phyloP scores from a whole-genome alignment of 1,140 invertebrate species.

The Tetranychus urticae region DNA sequence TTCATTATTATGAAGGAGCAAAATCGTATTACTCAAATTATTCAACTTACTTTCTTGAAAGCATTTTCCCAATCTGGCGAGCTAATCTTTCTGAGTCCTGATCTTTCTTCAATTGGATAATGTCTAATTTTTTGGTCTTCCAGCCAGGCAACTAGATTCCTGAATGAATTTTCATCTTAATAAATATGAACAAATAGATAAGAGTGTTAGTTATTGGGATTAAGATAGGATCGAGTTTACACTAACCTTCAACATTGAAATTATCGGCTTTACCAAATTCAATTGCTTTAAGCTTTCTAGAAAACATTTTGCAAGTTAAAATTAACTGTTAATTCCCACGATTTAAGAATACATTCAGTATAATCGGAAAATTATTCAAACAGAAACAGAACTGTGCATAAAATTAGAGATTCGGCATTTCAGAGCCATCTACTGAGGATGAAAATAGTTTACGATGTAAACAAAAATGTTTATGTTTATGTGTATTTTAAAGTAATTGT shows the following conservation, averaged over 20 bases:
- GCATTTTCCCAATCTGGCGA: slow-evolving; percentile 39
- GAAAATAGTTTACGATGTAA: too few species aligned
- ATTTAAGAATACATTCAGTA: too few species aligned
- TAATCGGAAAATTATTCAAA: too few species aligned
- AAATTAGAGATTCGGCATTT: too few species aligned
- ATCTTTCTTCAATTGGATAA: slow-evolving; percentile 58
- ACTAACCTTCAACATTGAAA: not conserved
- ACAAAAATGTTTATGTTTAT: too few species aligned
- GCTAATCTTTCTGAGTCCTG: slow-evolving; percentile 35
- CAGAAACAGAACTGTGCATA: too few species aligned
- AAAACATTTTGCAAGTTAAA: not conserved
- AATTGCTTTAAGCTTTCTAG: not conserved
- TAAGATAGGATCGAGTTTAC: not conserved
- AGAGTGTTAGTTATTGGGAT: not conserved
- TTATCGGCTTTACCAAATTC: not conserved
- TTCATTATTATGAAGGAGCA: not conserved
- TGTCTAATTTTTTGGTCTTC: slow-evolving; percentile 81
- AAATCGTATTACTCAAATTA: not conserved
- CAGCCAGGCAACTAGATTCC: slow-evolving; percentile 59
- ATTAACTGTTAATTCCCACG: too few species aligned
- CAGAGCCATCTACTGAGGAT: too few species aligned
- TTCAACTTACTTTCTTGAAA: slow-evolving; percentile 26
- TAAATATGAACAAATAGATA: not conserved
- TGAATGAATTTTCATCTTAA: slow-evolving; percentile 48
- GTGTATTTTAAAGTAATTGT: too few species aligned